A percentile compares a stretch with the other conserved stretches of the same genome.
Evolutionary conservation across 1,140 invertebrate species (phyloP).

Genomic region (Cotesia typhae): DNA sequence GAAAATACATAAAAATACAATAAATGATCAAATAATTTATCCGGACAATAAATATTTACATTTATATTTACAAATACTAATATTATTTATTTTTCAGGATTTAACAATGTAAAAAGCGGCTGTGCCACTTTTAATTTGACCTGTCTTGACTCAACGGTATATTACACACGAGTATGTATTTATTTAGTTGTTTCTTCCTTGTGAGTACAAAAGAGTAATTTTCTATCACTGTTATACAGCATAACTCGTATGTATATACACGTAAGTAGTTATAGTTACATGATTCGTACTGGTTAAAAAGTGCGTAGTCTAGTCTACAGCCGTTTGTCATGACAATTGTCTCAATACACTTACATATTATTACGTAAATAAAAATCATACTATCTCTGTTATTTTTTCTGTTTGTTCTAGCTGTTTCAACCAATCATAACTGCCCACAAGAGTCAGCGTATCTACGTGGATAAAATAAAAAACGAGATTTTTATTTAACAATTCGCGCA

Average conservation of each 20-base stretch:
- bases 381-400: neutral
- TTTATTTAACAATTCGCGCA: too few species aligned
- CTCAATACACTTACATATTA: slow-evolving; percentile 13
- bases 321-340: slow-evolving; percentile 8
- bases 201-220: too few species aligned
- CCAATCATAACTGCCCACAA: too few species aligned
- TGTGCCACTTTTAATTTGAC: slow-evolving; percentile 36
- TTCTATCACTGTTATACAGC: too few species aligned
- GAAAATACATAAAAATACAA: too few species aligned
- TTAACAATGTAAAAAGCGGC: slow-evolving; percentile 22
- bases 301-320: neutral
- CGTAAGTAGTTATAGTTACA: too few species aligned
- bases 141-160: slow-evolving; percentile 28
- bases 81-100: neutral
- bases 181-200: neutral
- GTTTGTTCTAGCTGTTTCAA: neutral
- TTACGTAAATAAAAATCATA: slow-evolving; percentile 18
- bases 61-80: neutral
- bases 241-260: too few species aligned
- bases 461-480: too few species aligned
- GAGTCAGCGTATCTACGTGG: too few species aligned
- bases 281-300: too few species aligned
- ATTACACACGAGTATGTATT: neutral
- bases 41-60: neutral
- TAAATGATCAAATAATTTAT: too few species aligned